Evolutionary conservation across 2,888 invertebrate species (phyloP).

Genomic region (Cantharis rustica): DNA sequence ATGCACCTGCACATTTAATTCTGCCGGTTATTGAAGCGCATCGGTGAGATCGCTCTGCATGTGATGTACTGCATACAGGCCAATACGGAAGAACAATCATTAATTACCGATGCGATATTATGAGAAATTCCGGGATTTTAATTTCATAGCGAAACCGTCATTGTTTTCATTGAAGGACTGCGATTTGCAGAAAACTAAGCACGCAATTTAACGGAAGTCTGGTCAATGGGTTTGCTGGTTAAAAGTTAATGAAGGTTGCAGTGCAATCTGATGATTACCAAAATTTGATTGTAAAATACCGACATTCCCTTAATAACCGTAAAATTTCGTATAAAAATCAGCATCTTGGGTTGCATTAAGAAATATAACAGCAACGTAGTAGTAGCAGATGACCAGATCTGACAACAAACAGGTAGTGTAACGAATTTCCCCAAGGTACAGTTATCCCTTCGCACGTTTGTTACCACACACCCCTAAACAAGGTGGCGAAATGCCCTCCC

Average conservation of each 20-base stretch:
- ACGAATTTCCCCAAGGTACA: conserved; percentile 45
- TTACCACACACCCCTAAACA: conserved; percentile 34
- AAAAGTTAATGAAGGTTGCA: background rate
- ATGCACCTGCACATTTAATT: background rate
- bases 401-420: conserved; percentile 43
- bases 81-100: background rate
- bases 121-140: background rate
- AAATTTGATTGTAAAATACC: background rate
- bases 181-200: background rate
- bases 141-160: too few species aligned
- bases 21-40: background rate
- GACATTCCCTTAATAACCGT: background rate
- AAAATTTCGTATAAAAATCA: background rate
- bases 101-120: background rate
- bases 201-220: background rate
- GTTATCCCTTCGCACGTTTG: conserved; percentile 42
- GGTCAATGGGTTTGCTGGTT: background rate
- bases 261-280: background rate
- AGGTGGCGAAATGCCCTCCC: conserved; percentile 15
- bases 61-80: background rate
- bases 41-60: background rate
- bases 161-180: background rate
- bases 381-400: conserved; percentile 27
- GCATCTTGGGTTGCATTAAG: conserved; percentile 8
- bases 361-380: conserved; percentile 29